Percentiles rank a stretch among this genome's conserved stretches.
phyloP scores from a whole-genome alignment of 2,888 invertebrate species.

The Agriotes lineatus region DNA sequence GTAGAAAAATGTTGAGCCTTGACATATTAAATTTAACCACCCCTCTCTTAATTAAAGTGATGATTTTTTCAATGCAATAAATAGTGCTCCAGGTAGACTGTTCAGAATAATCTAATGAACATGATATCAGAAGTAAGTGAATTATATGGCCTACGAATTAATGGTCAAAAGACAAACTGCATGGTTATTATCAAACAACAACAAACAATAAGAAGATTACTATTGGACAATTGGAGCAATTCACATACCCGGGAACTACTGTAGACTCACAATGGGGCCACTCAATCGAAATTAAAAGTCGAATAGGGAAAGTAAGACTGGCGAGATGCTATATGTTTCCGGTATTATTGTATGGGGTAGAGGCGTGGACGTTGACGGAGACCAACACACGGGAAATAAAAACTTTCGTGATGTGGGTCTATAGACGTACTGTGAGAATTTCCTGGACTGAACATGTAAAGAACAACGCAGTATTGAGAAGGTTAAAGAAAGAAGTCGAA shows the following conservation, averaged over 20 bases:
- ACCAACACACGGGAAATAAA: neutral
- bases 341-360: neutral
- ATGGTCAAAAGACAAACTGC: too few relatives aligned
- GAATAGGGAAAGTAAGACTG: neutral
- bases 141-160: too few relatives aligned
- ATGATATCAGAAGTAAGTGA: too few relatives aligned
- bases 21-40: too few relatives aligned
- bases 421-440: neutral
- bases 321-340: neutral
- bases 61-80: too few relatives aligned
- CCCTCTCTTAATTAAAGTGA: too few relatives aligned
- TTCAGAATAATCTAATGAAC: too few relatives aligned
- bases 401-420: neutral
- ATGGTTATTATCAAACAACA: too few relatives aligned
- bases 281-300: neutral
- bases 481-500: neutral
- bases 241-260: neutral
- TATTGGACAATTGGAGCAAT: too few relatives aligned
- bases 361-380: neutral
- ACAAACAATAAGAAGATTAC: too few relatives aligned
- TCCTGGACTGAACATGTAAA: neutral
- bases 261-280: neutral
- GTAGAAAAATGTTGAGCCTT: too few relatives aligned
- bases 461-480: neutral
- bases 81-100: too few relatives aligned